Evolutionary conservation across 2,113 vertebrate genomes (phyloP).

Genomic region (Tachysurus vachellii): DNA sequence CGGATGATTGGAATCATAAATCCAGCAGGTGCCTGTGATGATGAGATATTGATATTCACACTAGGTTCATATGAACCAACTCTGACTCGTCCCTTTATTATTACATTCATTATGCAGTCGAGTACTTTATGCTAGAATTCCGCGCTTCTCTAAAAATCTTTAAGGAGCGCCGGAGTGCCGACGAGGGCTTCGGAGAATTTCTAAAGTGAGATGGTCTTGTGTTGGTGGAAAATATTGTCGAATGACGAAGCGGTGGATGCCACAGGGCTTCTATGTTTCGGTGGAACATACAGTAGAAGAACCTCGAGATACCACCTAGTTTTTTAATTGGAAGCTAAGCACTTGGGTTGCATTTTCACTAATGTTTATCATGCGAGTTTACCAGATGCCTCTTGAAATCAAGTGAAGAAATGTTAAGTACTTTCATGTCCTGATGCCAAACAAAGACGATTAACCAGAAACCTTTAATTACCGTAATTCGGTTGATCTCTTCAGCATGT

Average conservation of each 20-base stretch:
- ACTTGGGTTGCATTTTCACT: background rate
- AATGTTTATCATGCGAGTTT: background rate
- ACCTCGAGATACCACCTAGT: background rate
- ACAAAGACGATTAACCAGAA: background rate
- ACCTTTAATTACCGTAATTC: constrained; percentile 1
- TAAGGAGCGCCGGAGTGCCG: background rate
- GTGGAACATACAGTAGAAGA: background rate
- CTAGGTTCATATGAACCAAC: constrained; percentile 21
- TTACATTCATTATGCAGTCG: constrained; percentile 27
- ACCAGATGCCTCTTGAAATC: background rate
- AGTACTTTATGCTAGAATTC: background rate
- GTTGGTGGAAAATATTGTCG: background rate
- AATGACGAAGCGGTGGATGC: background rate
- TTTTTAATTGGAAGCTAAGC: background rate
- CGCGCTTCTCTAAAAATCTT: constrained; percentile 10
- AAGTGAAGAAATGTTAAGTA: too few relatives aligned
- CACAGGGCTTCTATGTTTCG: background rate
- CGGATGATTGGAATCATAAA: constrained; percentile 26
- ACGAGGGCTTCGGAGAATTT: background rate
- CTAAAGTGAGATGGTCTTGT: background rate
- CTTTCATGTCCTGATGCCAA: background rate
- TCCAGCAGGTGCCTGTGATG: constrained; percentile 22
- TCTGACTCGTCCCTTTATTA: constrained; percentile 15
- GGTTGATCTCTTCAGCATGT: constrained; percentile 22
- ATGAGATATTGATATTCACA: constrained; percentile 40